phyloP scores from a whole-genome alignment of 2,888 invertebrate species.

The Noctua janthina region DNA sequence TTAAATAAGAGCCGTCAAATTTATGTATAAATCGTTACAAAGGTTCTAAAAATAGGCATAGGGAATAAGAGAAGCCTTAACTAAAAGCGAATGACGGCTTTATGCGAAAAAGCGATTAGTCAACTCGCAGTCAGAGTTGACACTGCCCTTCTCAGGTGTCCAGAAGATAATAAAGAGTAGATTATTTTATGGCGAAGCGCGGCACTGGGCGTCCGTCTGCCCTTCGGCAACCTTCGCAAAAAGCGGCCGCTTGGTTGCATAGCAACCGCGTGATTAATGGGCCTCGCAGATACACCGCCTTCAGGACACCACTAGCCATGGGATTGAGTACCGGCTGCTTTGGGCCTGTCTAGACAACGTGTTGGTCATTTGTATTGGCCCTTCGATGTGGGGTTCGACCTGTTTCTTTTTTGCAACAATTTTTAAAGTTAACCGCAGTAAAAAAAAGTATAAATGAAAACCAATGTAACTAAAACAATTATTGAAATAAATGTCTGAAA shows the following conservation, averaged over 20 bases:
- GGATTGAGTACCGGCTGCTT: background rate
- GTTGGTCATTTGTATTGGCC: background rate
- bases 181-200: conserved; percentile 28
- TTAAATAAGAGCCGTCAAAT: background rate
- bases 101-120: background rate
- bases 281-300: conserved; percentile 15
- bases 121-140: background rate
- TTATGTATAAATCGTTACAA: background rate
- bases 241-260: conserved; percentile 41
- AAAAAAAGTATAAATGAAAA: background rate
- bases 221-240: conserved; percentile 51
- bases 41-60: background rate
- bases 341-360: conserved; percentile 16
- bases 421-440: background rate
- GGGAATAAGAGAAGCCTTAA: background rate
- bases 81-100: background rate
- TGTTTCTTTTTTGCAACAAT: background rate
- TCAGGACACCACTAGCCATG: conserved; percentile 14
- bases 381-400: background rate
- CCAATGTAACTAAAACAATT: background rate
- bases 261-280: conserved; percentile 56
- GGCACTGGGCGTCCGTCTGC: conserved; percentile 35
- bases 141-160: background rate
- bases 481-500: background rate
- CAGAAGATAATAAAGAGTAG: conserved; percentile 20